Evolutionary conservation across 1,140 invertebrate genomes (phyloP).

Genomic region (Gryon sp.): DNA sequence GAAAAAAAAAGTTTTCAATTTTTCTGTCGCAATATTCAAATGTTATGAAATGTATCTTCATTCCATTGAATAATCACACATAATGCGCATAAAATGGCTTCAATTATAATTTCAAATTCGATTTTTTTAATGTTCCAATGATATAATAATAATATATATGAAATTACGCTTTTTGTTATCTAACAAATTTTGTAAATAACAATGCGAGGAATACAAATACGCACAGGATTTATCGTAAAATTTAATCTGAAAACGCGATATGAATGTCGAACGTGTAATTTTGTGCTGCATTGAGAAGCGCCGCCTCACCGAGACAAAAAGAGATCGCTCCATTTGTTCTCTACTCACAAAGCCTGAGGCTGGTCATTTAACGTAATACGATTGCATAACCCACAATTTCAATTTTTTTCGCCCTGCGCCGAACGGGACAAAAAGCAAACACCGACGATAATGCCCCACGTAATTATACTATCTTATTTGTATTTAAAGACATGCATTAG

Average conservation of each 20-base stretch:
- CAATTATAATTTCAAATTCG: too few relatives aligned
- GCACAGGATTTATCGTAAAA: conserved; percentile 11
- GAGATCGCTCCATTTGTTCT: conserved; percentile 50
- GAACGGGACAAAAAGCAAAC: conserved; percentile 33
- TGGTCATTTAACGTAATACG: conserved; percentile 38
- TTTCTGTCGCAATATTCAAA: too few relatives aligned
- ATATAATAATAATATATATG: too few relatives aligned
- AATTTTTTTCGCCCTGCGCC: conserved; percentile 10
- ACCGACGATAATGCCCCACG: conserved; percentile 19
- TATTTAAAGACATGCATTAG: conserved; percentile 47
- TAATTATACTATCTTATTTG: conserved; percentile 50
- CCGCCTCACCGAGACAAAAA: conserved; percentile 23
- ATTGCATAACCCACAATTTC: conserved; percentile 49
- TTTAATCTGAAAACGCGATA: conserved; percentile 34
- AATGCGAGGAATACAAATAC: not conserved
- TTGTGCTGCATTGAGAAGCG: conserved; percentile 29
- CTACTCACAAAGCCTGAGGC: conserved; percentile 29
- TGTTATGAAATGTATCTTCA: too few relatives aligned
- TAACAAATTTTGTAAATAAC: not conserved
- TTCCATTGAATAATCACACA: too few relatives aligned
- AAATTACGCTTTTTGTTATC: too few relatives aligned
- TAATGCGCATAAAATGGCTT: too few relatives aligned
- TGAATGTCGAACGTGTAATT: conserved; percentile 43
- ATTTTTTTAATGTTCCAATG: too few relatives aligned
- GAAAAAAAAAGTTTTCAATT: too few relatives aligned